phyloP scores from a whole-genome alignment of 1,140 invertebrate genomes.

The Chironomus striatipennis region DNA sequence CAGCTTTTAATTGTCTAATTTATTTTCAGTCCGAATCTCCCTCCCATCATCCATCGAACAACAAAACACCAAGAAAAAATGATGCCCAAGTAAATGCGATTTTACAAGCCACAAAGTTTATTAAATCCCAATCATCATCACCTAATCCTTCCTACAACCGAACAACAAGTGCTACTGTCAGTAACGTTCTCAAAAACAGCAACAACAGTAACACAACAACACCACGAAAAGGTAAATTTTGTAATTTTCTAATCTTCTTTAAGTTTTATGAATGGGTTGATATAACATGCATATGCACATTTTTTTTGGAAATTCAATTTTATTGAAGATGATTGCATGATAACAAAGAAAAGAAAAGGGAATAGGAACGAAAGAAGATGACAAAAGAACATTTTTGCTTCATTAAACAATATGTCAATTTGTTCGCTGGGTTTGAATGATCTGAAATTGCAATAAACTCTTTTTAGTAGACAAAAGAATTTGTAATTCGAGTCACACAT shows the following conservation, averaged over 20 bases:
- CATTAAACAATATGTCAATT: too few species aligned
- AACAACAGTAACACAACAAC: not conserved
- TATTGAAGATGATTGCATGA: too few species aligned
- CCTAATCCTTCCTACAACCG: not conserved
- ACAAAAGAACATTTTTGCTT: too few species aligned
- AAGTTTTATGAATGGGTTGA: too few species aligned
- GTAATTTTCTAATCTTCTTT: not conserved
- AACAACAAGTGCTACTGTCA: not conserved
- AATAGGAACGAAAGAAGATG: too few species aligned
- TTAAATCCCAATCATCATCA: not conserved
- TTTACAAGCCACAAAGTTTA: not conserved
- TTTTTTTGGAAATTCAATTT: too few species aligned
- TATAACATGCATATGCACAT: too few species aligned
- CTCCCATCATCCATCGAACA: not conserved
- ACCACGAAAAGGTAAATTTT: not conserved
- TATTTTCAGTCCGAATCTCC: slow-evolving; percentile 3
- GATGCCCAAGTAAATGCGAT: slow-evolving; percentile 5
- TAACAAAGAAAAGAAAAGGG: too few species aligned
- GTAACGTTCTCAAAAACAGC: not conserved
- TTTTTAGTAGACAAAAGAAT: too few species aligned
- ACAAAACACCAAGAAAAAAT: not conserved
- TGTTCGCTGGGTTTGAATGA: too few species aligned
- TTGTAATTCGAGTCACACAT: too few species aligned
- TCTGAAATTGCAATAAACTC: too few species aligned
- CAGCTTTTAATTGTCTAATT: not conserved